Conservation (phyloP, 2,888 invertebrate species). For the Belgica antarctica region DNA sequence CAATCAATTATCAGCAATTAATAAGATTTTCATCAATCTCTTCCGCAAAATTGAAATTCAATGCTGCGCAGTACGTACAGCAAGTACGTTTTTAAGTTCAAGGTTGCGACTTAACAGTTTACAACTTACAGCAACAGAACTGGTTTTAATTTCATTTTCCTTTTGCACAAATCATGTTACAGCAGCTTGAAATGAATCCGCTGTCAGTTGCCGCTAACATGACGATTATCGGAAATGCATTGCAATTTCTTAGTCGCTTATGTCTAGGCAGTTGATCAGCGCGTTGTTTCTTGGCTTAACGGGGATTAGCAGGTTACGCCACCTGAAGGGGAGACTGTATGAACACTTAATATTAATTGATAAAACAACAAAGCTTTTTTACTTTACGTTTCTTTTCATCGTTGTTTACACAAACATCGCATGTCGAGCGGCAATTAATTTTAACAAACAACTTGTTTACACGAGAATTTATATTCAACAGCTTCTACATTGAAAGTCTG, state of each 20-base stretch:
- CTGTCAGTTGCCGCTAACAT: neutral
- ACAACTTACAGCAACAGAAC: neutral
- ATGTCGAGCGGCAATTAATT: neutral
- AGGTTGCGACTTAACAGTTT: neutral
- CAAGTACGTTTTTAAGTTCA: slow-evolving; percentile 22
- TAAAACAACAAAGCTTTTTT: neutral
- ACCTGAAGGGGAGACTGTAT: too few relatives aligned
- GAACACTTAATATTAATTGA: neutral
- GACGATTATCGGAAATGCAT: neutral
- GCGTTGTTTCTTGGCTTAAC: too few relatives aligned
- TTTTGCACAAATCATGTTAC: too few relatives aligned
- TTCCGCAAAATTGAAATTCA: neutral
- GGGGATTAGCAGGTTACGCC: neutral
- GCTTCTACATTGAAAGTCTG: slow-evolving; percentile 60
- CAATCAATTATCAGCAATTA: too few relatives aligned
- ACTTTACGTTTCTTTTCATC: neutral
- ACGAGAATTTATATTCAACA: slow-evolving; percentile 49
- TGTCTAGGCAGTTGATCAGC: neutral
- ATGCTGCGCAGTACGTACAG: too few relatives aligned
- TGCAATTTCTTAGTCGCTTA: neutral
- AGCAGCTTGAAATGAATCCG: neutral
- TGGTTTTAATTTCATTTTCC: slow-evolving; percentile 8
- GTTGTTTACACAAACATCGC: too few relatives aligned
- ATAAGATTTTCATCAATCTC: neutral
- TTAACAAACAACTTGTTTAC: neutral